A percentile compares a stretch with the other conserved stretches of the same genome.
These are phyloP conservation scores for Drosophila ezoana DNA, from an alignment of 2,888 invertebrate species.

Conservation along the genomic window DNA sequence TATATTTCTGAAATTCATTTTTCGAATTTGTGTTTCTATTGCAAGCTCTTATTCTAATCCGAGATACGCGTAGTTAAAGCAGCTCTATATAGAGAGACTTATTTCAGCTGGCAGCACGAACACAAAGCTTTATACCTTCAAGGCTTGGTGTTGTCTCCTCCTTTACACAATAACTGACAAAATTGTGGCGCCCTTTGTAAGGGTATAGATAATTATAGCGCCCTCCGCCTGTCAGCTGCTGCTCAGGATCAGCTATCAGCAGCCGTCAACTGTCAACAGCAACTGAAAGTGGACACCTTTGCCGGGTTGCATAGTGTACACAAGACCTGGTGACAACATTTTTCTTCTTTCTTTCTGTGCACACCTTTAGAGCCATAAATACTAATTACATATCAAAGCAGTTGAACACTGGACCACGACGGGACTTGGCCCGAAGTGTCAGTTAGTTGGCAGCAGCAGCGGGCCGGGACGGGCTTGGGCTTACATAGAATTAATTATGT, in stretches of 20 bases:
- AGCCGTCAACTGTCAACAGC: conserved; percentile 1
- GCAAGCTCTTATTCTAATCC: too few relatives aligned
- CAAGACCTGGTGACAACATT: conserved; percentile 7
- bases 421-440: conserved; percentile 8
- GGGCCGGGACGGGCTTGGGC: neutral
- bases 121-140: too few relatives aligned
- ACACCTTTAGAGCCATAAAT: conserved; percentile 43
- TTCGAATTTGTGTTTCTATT: too few relatives aligned
- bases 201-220: neutral
- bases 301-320: neutral
- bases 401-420: conserved; percentile 26
- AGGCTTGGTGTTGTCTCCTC: too few relatives aligned
- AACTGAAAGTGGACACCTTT: conserved; percentile 4
- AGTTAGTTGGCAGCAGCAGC: conserved; percentile 4
- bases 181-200: neutral
- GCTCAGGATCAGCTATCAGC: too few relatives aligned
- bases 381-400: conserved; percentile 48
- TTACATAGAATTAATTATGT: conserved; percentile 41
- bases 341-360: conserved; percentile 13
- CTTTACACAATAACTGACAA: too few relatives aligned
- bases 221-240: too few relatives aligned
- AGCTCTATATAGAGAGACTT: too few relatives aligned
- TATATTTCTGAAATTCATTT: too few relatives aligned
- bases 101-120: too few relatives aligned
- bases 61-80: too few relatives aligned